Evolutionary conservation across 2,888 invertebrate species (phyloP).

Genomic region (Zygogramma bicolorata): DNA sequence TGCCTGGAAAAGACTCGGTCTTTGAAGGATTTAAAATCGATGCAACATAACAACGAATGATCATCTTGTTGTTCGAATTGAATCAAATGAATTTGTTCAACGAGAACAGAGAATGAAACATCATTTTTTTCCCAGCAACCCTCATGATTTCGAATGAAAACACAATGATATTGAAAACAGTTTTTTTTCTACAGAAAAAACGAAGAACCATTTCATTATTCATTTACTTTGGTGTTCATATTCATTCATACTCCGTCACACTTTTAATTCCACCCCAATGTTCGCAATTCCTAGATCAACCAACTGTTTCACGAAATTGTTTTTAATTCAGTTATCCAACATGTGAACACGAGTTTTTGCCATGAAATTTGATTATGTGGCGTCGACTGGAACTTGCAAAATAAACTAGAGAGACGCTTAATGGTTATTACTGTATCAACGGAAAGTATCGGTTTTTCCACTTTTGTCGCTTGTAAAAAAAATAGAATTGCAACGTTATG

Average conservation of each 20-base stretch:
- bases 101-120: no score
- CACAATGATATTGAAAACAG: no score
- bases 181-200: no score
- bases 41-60: no score
- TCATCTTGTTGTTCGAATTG: no score
- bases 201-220: background rate
- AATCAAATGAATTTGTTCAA: background rate
- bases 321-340: constrained; percentile 23
- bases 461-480: background rate
- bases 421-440: constrained; percentile 25
- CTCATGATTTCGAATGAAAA: no score
- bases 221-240: background rate
- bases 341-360: constrained; percentile 35
- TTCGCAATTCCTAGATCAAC: background rate
- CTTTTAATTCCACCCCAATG: background rate
- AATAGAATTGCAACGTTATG: background rate
- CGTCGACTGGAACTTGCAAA: constrained; percentile 23
- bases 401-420: constrained; percentile 17
- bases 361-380: constrained; percentile 30
- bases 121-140: no score
- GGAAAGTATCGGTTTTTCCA: constrained; percentile 9
- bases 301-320: constrained; percentile 24
- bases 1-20: background rate
- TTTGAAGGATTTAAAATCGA: background rate
- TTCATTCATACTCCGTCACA: constrained; percentile 1